Base-by-base conservation (phyloP, 1,140 invertebrate species). In the Maconellicoccus hirsutus region DNA sequence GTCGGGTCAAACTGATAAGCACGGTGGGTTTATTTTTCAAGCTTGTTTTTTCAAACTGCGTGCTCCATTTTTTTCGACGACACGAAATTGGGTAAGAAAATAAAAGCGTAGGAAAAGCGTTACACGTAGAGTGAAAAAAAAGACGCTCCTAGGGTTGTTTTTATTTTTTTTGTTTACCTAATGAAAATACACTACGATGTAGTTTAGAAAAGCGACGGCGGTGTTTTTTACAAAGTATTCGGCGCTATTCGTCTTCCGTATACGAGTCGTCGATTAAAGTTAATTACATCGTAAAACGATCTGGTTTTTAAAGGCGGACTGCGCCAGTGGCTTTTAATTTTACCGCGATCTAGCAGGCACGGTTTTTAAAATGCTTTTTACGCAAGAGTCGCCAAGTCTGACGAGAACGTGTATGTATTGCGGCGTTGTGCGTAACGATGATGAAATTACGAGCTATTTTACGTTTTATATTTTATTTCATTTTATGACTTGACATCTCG, bases 1-100 rank as follows among this genome's bases (percentile, higher is more conserved):
- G 42, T 19, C 42, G 42, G 42, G 42, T 52, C 42, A 52, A 52
- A 52, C 42, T 52, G 42, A 52, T 52, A 52, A 52, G 42, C n/a
- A 16, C 42, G 6, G 42, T n/a, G n/a, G n/a, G n/a, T n/a, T n/a
- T n/a, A n/a, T n/a, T n/a, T 52, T 52, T 52, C 12, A 52, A 52
- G 42, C 3, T 6, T 52, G 42, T 52, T 52, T 52, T n/a, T 52
- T 52, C 6, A 52, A 52, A 52, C 42, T 52, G 12, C 33, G 33
- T 7, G 33, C 16, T 52, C 42, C n/a, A 19, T 16, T 52, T 19
- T 52, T 52, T 6, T 52, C n/a, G n/a, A 16, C 42, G 42, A 33
- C 29, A 33, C 29, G 12, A 33, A 33, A 33, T 33, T 33, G 29
- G 29, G 29, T 33, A 33, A 12, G 29, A 12, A 33, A 33, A 33